phyloP scores from a whole-genome alignment of 2,797 vertebrate genomes.

The Argyrosomus regius region DNA sequence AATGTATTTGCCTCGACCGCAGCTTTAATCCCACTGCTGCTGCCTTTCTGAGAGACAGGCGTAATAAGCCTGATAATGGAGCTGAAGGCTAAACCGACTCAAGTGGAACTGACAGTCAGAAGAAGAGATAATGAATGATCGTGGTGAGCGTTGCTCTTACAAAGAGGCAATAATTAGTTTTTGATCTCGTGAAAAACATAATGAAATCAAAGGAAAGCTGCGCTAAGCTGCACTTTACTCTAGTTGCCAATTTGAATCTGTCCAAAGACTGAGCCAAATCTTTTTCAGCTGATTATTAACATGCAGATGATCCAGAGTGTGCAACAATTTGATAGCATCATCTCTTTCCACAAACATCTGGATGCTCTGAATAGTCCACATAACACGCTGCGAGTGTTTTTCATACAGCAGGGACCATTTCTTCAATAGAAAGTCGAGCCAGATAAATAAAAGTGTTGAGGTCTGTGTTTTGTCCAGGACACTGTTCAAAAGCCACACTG shows the following conservation, averaged over 20 bases:
- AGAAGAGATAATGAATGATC: conserved; percentile 31
- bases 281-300: not conserved
- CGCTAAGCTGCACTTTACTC: not conserved
- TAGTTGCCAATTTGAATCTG: not conserved
- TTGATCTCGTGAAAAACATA: not conserved
- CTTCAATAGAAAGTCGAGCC: not conserved
- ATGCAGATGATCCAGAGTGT: too few species aligned
- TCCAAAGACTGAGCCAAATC: not conserved
- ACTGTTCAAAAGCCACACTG: too few species aligned
- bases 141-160: not conserved
- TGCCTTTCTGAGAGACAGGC: conserved; percentile 19
- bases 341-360: not conserved
- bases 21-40: conserved; percentile 6
- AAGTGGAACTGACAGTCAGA: conserved; percentile 33
- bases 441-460: not conserved
- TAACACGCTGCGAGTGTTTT: too few species aligned
- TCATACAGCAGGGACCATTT: too few species aligned
- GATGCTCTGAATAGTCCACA: not conserved
- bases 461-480: too few species aligned
- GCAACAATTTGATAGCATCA: not conserved
- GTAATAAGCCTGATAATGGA: conserved; percentile 4
- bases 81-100: conserved; percentile 42
- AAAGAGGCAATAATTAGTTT: conserved; percentile 3
- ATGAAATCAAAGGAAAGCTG: conserved; percentile 9
- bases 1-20: not conserved